Evolutionary conservation across 2,888 invertebrate genomes (phyloP).

Genomic region (Drosophila percnosoma): DNA sequence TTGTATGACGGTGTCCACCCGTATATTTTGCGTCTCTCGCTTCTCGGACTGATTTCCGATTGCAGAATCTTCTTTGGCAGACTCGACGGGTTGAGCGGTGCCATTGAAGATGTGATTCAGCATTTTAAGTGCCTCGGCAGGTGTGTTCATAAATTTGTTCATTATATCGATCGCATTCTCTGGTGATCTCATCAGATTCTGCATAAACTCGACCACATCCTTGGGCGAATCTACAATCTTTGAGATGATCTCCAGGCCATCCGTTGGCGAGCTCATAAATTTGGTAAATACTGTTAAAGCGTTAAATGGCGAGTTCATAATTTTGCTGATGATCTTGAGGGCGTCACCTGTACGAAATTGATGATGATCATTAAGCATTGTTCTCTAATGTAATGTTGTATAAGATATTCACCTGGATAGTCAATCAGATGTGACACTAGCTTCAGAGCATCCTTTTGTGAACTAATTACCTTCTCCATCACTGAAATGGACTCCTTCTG

Average conservation of each 20-base stretch:
- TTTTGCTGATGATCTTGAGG: slow-evolving; percentile 84
- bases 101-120: slow-evolving; percentile 84
- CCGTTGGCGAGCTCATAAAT: slow-evolving; percentile 85
- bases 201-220: slow-evolving; percentile 84
- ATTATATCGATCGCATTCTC: slow-evolving; percentile 84
- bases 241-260: slow-evolving; percentile 85
- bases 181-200: slow-evolving; percentile 85
- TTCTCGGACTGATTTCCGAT: slow-evolving; percentile 26
- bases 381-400: no score
- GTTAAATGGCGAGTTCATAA: slow-evolving; percentile 85
- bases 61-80: slow-evolving; percentile 17
- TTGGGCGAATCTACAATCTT: slow-evolving; percentile 84
- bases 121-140: slow-evolving; percentile 84
- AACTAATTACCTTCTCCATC: slow-evolving; percentile 83
- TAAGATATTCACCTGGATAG: slow-evolving; percentile 78
- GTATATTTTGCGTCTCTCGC: slow-evolving; percentile 32
- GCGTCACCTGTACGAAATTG: slow-evolving; percentile 79
- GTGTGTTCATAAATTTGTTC: slow-evolving; percentile 85
- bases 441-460: slow-evolving; percentile 84
- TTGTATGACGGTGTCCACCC: slow-evolving; percentile 72
- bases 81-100: slow-evolving; percentile 38
- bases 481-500: slow-evolving; percentile 82
- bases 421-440: slow-evolving; percentile 84
- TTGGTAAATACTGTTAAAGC: slow-evolving; percentile 85
- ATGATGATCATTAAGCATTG: neutral